Base-by-base conservation (phyloP, 2,797 vertebrate species). In the Fratercula arctica region DNA sequence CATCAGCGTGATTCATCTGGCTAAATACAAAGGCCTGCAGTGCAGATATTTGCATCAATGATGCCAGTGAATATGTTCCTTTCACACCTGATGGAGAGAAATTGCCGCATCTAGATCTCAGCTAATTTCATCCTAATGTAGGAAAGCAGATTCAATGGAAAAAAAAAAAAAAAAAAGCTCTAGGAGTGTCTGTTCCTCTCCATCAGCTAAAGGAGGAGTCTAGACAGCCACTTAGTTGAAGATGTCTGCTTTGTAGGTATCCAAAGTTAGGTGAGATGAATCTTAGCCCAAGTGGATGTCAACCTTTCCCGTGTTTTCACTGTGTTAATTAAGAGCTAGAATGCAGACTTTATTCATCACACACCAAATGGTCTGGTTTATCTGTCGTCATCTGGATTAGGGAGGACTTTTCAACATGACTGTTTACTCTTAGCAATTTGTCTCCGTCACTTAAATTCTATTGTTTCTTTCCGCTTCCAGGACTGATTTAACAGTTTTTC, bases 251-350 rank as follows among this genome's bases (percentile, higher is more conserved):
- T 87, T 85, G 63, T 51, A 86, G 51, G 46, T 79, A 74, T 70
- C 51, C 45, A 50, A 72, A 90, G 67, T 73, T 56, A 66, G 63
- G 33, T 48, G 43, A 96, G 77, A 90, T 90, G 81, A 74, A 92
- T 95, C 70, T 66, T 85, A 90, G 11, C 63, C 67, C 43, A 76
- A 94, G 59, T 73, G 9, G 37, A 76, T 95, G 76, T 81, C 91
- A 93, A 86, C 74, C 46, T 92, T 90, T 88, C 74, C 51, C 69
- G 26, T 89, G 69, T 88, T 92, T 87, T 89, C 77, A 56, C 43
- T 46, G 28, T 76, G 35, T 78, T 97, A 94, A 90, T 88, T 95
- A 94, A 66, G 77, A 96, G 45, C 28, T 87, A 87, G 50, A 87
- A 94, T 82, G 43, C 46, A 92, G 51, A 73, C 82, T 90, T 89